Base-by-base conservation (phyloP, 2,797 vertebrate species). In the Danio kyathit region DNA sequence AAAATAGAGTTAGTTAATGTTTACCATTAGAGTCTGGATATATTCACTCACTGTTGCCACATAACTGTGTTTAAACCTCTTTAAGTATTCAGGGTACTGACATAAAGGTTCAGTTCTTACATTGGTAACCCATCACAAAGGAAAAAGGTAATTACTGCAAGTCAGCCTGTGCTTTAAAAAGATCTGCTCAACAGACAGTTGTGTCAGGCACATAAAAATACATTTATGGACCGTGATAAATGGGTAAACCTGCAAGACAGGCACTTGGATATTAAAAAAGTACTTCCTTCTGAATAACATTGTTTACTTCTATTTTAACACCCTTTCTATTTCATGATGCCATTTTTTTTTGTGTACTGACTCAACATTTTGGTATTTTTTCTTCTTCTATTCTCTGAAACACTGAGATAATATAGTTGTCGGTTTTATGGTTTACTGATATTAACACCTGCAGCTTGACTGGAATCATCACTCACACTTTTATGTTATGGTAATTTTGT, bases 401-500 rank as follows among this genome's bases (percentile, higher is more conserved):
- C 44, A 14, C 16, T 29, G 38, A 40, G 65, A n/a, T 80, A 66
- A 88, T 90, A 86, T 84, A 88, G 85, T 88, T 79, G 74, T 86
- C 46, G 64, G 56, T 79, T 84, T 87, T 82, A 86, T 85, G 19
- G 85, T 87, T 87, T 79, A 71, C 44, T 43, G 84, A 82, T 85
- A 91, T 89, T 89, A 87, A 87, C 88, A 87, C 82, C 82, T 83
- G 79, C 19, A 64, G 79, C 81, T 70, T 83, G 79, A 88, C 72
- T 21, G 38, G 71, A 89, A 74, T 87, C 87, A 90, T 91, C 90
- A 91, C 82, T 88, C 83, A 83, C 76, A 76, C 64, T 89, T 92
- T 91, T 87, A 90, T 90, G 87, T 84, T 89, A 82, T 51, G 6
- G 78, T 87, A 85, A 89, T 90, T 90, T 90, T 76, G 72, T 89